Percentiles rank a stretch among this genome's conserved stretches.
Conservation (phyloP, 2,888 invertebrate genomes). For the Ormyrus thymus region DNA sequence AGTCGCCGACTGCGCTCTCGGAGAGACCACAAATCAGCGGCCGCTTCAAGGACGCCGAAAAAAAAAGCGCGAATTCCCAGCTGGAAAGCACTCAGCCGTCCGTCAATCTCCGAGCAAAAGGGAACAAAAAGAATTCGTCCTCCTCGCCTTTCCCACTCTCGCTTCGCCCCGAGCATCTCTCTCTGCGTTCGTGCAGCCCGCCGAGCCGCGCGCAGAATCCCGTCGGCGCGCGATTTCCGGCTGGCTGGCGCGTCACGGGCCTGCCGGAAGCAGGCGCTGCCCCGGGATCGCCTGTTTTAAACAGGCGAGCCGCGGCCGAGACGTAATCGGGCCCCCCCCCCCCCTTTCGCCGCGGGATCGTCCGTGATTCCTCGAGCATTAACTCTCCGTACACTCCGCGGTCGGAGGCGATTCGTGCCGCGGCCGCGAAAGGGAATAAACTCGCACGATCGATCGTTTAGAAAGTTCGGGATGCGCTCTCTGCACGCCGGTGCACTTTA, state of each 20-base stretch:
- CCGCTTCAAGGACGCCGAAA: too few species aligned
- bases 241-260: slow-evolving; percentile 26
- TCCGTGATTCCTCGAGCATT: slow-evolving; percentile 32
- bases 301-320: slow-evolving; percentile 15
- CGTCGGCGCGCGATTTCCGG: slow-evolving; percentile 31
- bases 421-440: slow-evolving; percentile 57
- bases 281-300: too few species aligned
- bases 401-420: slow-evolving; percentile 31
- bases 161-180: too few species aligned
- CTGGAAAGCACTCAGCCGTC: too few species aligned
- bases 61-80: too few species aligned
- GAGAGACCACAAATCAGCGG: too few species aligned
- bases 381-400: not conserved
- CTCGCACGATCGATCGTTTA: slow-evolving; percentile 61
- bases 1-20: too few species aligned
- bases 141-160: too few species aligned
- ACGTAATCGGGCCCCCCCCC: slow-evolving; percentile 38
- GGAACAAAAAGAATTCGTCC: too few species aligned
- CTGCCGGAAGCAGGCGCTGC: slow-evolving; percentile 46
- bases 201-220: too few species aligned
- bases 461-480: slow-evolving; percentile 61
- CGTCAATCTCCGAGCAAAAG: too few species aligned
- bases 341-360: slow-evolving; percentile 38
- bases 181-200: too few species aligned
- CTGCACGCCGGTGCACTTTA: slow-evolving; percentile 9